These are phyloP conservation scores for Zenarchopterus dispar DNA, from an alignment of 2,797 vertebrate species.

Conservation along the genomic window DNA sequence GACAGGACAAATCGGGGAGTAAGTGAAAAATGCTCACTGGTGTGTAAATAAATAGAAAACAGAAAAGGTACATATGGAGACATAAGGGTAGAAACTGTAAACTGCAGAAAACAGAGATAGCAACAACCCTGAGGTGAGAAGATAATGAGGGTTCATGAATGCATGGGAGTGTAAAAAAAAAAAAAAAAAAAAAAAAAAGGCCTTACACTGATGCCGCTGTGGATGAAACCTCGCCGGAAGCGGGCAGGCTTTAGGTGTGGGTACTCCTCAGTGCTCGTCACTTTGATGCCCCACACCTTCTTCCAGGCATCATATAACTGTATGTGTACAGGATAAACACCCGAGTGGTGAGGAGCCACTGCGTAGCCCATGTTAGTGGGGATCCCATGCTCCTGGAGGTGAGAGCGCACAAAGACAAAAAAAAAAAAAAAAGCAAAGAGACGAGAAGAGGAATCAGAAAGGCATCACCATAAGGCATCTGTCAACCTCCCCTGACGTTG, in stretches of 20 bases:
- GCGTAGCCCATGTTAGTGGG: constrained; percentile 98
- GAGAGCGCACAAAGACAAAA: background rate
- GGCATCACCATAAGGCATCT: background rate
- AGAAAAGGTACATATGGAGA: constrained; percentile 19
- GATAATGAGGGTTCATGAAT: constrained; percentile 39
- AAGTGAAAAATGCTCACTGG: background rate
- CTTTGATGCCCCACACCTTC: constrained; percentile 95
- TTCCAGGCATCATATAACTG: constrained; percentile 99
- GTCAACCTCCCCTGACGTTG: background rate
- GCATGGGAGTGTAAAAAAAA: background rate
- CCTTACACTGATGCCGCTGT: constrained; percentile 95
- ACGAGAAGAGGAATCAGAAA: background rate
- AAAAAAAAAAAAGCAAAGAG: background rate
- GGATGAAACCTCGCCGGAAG: constrained; percentile 94
- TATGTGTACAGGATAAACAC: constrained; percentile 95
- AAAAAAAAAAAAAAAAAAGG: background rate
- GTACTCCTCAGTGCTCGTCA: constrained; percentile 98
- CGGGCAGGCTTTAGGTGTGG: constrained; percentile 97
- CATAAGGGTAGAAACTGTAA: too few relatives aligned
- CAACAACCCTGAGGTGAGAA: constrained; percentile 42
- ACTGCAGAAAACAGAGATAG: constrained; percentile 22
- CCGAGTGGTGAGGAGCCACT: constrained; percentile 96
- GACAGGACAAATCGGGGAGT: constrained; percentile 3
- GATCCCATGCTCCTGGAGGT: constrained; percentile 92
- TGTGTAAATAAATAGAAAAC: constrained; percentile 20